Evolutionary conservation across 1,140 invertebrate species (phyloP).

Genomic region (Stenopsyche tienmushanensis): DNA sequence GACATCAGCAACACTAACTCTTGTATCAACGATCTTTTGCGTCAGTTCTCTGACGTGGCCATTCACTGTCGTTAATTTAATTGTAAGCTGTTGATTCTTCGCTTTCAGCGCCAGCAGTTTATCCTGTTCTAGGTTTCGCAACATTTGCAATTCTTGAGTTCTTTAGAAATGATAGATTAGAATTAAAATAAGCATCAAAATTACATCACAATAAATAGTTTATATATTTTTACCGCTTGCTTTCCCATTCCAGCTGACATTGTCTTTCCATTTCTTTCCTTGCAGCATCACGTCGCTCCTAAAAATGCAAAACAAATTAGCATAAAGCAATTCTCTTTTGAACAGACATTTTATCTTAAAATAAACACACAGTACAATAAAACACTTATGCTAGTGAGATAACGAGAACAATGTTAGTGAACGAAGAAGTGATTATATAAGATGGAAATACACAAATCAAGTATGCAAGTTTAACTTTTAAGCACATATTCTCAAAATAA

Average conservation of each 20-base stretch:
- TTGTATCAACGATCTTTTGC: conserved; percentile 83
- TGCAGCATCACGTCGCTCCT: conserved; percentile 59
- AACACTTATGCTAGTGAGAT: neutral
- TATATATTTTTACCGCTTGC: conserved; percentile 62
- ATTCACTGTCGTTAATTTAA: conserved; percentile 33
- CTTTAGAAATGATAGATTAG: conserved; percentile 34
- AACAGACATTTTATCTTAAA: neutral
- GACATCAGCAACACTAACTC: conserved; percentile 85
- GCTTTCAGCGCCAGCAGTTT: conserved; percentile 87
- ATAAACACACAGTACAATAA: neutral
- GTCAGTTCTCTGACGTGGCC: conserved; percentile 72
- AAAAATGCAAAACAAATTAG: conserved; percentile 44
- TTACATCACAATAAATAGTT: neutral
- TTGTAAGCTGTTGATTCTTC: conserved; percentile 51
- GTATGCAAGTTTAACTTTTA: no score
- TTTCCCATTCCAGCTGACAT: conserved; percentile 94
- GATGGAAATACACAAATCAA: no score
- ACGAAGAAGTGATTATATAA: no score
- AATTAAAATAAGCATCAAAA: conserved; percentile 6
- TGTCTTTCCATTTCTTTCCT: conserved; percentile 89
- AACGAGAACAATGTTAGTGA: no score
- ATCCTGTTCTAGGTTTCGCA: conserved; percentile 85
- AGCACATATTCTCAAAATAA: no score
- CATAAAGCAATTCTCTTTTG: neutral
- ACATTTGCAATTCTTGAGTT: conserved; percentile 79